Evolutionary conservation across 2,113 vertebrate genomes (phyloP), one percentile per base, ranked within the genome.

Genomic region (Gnathochromis pfefferi): DNA sequence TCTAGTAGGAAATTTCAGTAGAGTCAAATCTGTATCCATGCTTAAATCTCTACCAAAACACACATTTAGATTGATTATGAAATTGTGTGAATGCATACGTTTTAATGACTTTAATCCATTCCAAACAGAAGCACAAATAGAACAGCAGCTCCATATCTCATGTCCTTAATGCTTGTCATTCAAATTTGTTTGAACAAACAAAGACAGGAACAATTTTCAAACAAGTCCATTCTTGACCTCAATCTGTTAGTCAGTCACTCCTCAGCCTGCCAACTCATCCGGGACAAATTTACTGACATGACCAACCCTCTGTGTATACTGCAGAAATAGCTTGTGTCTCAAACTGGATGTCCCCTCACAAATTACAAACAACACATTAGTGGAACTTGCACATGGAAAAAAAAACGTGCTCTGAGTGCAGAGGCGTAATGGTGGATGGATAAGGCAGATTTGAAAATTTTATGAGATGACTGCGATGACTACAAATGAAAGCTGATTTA

Each of bases 161-260:
- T 40, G 58, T 88, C 33, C 49, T 49, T 58, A 35, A 19, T 54
- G 58, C 31, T 40, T 23, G 81, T 63, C 88, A 84, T 55, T 88
- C 65, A 87, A 10, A 7, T 80, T 57, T 58, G 85, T 83, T 87
- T 90, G 82, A 81, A 65, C 60, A 49, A 87, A 81, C 63, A 21
- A 31, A 35, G 17, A 68, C 7, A 12, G 26, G 5, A 83, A 31
- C 63, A 4, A 23, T 88, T 89, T 92, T 65, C 53, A 82, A 58
- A 78, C 35, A 49, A 57, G 70, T 75, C 57, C 51, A 80, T 70
- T 5, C 47, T 85, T 90, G 86, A 91, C 88, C 88, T 87, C 84
- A 88, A 81, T 87, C 60, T 88, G 88, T 87, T 83, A 65, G 80
- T 87, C 75, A 70, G 58, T 78, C 91, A 84, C 35, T 75, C 40